phyloP scores from a whole-genome alignment of 2,888 invertebrate genomes.

The Chloromyia formosa region DNA sequence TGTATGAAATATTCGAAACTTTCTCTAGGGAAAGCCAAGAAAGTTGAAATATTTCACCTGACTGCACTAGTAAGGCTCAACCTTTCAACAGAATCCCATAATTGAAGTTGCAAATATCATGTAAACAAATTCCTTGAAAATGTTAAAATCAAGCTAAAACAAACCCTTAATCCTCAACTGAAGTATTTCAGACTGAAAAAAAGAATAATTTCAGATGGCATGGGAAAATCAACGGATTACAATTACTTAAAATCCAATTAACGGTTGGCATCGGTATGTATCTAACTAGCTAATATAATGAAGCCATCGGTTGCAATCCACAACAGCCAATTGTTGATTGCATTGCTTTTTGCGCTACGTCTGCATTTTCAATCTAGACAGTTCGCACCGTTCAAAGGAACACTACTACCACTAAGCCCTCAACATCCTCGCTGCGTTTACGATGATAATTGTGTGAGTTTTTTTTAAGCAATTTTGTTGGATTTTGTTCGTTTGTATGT shows the following conservation, averaged over 20 bases:
- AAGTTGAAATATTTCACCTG: too few species aligned
- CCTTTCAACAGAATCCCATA: slow-evolving; percentile 1
- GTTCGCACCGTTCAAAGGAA: slow-evolving; percentile 7
- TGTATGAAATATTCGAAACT: too few species aligned
- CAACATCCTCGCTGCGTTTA: too few species aligned
- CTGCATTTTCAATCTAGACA: background rate
- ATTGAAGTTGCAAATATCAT: slow-evolving; percentile 4
- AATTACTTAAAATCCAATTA: slow-evolving; percentile 44
- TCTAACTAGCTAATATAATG: slow-evolving; percentile 28
- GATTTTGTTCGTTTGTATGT: too few species aligned
- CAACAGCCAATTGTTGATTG: background rate
- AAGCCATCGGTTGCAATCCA: slow-evolving; percentile 8
- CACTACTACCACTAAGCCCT: background rate
- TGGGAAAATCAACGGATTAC: slow-evolving; percentile 21
- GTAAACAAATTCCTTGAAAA: slow-evolving; percentile 15
- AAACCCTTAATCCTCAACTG: too few species aligned
- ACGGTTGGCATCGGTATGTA: slow-evolving; percentile 16
- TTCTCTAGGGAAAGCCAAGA: too few species aligned
- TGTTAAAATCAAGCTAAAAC: background rate
- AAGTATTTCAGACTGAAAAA: too few species aligned
- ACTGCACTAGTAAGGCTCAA: background rate
- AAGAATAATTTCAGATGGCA: too few species aligned
- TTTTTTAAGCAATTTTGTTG: too few species aligned
- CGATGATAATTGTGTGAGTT: too few species aligned
- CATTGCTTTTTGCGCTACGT: background rate